These are phyloP conservation scores for Micromesistius poutassou DNA, from an alignment of 2,797 vertebrate genomes.

Conservation along the genomic window DNA sequence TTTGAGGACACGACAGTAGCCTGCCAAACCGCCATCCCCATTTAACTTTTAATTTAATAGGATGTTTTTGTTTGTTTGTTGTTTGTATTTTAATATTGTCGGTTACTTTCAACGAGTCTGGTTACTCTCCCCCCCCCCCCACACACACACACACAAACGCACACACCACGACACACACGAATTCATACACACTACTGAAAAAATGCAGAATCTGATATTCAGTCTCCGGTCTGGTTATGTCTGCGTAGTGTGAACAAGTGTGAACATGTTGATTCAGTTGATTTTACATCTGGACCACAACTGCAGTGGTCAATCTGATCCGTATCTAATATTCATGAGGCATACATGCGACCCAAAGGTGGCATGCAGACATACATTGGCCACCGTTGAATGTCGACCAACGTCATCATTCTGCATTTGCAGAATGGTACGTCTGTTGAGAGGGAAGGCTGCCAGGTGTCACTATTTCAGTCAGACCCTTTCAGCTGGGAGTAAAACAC, in stretches of 20 bases:
- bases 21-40: neutral
- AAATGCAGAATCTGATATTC: neutral
- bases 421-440: neutral
- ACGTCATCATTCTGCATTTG: neutral
- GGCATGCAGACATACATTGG: neutral
- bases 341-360: neutral
- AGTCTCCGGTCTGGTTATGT: neutral
- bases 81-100: neutral
- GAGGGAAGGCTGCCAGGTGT: neutral
- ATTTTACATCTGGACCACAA: neutral
- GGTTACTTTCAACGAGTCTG: neutral
- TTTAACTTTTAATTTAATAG: conserved; percentile 1
- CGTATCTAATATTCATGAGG: neutral
- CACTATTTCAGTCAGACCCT: neutral
- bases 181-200: neutral
- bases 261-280: neutral
- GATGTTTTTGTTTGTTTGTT: neutral
- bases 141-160: neutral
- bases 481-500: too few species aligned
- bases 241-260: neutral
- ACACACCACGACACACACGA: neutral
- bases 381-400: neutral
- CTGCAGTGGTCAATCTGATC: neutral
- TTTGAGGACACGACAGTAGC: conserved; percentile 3
- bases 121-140: neutral